Conservation (phyloP, 2,888 invertebrate species). For the Lymantria dispar region DNA sequence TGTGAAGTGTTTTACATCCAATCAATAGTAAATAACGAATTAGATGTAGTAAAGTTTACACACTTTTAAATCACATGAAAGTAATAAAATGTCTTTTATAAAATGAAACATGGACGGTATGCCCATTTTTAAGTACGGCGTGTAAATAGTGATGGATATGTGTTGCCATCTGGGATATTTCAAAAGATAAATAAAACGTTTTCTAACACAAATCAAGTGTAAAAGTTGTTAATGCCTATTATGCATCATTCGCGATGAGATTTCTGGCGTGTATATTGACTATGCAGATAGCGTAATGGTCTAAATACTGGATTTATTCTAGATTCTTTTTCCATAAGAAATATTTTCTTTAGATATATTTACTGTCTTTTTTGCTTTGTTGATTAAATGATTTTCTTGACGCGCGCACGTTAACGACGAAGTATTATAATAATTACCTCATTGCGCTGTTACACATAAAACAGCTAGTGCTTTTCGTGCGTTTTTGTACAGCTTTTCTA, state of each 20-base stretch:
- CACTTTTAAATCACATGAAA: background rate
- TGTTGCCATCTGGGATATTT: conserved; percentile 4
- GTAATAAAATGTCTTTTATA: conserved; percentile 1
- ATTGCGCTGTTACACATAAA: too few relatives aligned
- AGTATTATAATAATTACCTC: too few relatives aligned
- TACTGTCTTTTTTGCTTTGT: too few relatives aligned
- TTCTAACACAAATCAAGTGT: background rate
- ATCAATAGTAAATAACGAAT: conserved; percentile 2
- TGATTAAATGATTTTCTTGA: too few relatives aligned
- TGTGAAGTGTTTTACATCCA: background rate
- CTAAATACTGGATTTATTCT: too few relatives aligned
- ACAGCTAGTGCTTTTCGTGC: too few relatives aligned
- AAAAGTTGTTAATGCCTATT: background rate
- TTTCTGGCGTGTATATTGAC: background rate
- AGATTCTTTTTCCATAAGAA: too few relatives aligned
- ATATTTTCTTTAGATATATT: too few relatives aligned
- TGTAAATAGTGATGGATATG: background rate
- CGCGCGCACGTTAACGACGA: too few relatives aligned
- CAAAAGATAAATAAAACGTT: conserved; percentile 1
- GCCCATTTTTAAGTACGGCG: background rate
- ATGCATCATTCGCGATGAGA: background rate
- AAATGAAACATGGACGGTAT: background rate
- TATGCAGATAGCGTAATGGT: background rate
- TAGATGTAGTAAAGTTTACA: background rate
- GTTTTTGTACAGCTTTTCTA: too few relatives aligned